Conservation (phyloP, 2,113 vertebrate species). For the Alethe diademata region DNA sequence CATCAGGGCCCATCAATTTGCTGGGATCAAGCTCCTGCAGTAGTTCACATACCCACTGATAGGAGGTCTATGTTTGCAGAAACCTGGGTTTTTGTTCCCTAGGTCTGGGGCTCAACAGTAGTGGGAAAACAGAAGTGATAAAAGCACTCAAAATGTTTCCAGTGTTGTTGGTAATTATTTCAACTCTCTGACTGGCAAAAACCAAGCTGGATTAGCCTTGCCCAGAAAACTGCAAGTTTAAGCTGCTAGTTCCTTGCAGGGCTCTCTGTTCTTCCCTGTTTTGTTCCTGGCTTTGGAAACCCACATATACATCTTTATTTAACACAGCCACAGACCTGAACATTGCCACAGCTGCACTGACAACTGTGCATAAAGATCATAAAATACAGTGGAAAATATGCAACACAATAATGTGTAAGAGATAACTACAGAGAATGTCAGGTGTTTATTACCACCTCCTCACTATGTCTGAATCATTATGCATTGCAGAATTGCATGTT, state of each 20-base stretch:
- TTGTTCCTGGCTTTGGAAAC: background rate
- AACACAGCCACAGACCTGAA: background rate
- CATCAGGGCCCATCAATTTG: rapidly evolving
- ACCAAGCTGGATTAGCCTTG: background rate
- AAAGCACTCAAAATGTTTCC: background rate
- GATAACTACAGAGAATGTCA: background rate
- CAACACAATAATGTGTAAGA: background rate
- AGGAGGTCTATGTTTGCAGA: background rate
- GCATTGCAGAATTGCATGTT: background rate
- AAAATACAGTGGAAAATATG: background rate
- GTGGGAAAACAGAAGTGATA: background rate
- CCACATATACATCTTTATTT: background rate
- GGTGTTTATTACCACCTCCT: background rate
- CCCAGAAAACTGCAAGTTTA: background rate
- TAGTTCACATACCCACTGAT: background rate
- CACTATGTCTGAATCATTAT: background rate
- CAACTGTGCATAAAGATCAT: background rate
- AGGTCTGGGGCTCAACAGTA: background rate
- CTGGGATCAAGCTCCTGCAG: background rate
- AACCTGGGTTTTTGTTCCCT: background rate
- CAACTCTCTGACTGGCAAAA: background rate
- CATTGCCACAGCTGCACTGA: background rate
- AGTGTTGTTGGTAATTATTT: background rate
- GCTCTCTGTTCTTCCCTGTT: background rate
- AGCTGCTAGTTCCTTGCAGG: background rate